Conservation (phyloP, 2,797 vertebrate genomes). For the Anomalospiza imberbis region DNA sequence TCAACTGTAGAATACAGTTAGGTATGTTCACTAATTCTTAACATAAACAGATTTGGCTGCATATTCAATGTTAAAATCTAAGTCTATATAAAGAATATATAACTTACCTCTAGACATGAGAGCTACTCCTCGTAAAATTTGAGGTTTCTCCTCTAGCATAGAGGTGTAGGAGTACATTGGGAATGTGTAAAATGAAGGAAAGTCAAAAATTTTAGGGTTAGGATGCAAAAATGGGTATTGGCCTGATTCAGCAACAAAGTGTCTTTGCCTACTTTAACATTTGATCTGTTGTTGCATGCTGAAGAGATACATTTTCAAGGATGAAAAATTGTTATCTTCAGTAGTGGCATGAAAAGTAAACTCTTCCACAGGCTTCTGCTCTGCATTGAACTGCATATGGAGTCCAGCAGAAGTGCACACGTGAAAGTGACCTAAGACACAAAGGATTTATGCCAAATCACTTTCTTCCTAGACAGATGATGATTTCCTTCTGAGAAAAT, state of each 20-base stretch:
- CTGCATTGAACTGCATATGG: not conserved
- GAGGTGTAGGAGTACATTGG: not conserved
- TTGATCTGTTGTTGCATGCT: not conserved
- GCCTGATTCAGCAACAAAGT: not conserved
- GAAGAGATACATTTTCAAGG: not conserved
- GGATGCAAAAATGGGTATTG: not conserved
- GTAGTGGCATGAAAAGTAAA: not conserved
- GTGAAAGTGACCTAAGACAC: not conserved
- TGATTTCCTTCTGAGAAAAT: not conserved
- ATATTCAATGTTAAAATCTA: not conserved
- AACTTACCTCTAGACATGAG: not conserved
- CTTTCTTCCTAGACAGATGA: not conserved
- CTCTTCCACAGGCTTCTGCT: not conserved
- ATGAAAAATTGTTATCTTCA: not conserved
- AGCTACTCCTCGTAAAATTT: not conserved
- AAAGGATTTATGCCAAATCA: not conserved
- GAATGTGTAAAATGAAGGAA: not conserved
- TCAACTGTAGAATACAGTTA: not conserved
- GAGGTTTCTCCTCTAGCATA: not conserved
- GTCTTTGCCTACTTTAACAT: not conserved
- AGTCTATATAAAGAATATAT: not conserved
- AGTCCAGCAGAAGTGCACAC: not conserved
- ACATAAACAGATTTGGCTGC: not conserved
- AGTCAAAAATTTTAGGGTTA: not conserved
- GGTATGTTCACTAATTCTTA: not conserved